Base-by-base conservation (phyloP, 2,797 vertebrate genomes). In the Dallia pectoralis region DNA sequence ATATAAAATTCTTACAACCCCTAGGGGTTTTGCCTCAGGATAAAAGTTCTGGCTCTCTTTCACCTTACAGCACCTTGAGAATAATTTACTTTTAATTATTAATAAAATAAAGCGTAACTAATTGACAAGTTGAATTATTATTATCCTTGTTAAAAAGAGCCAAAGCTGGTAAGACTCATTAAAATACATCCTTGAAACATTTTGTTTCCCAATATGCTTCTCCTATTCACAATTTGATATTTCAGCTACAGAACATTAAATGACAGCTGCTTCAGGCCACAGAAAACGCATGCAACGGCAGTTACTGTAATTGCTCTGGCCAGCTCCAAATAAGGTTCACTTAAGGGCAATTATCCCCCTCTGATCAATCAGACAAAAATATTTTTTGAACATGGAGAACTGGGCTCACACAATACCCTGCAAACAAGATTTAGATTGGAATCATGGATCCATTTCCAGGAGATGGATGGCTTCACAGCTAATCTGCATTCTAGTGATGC, bases 331-430 rank as follows among this genome's bases (percentile, higher is more conserved):
- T 89, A 86, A 91, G 89, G 89, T 92, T 92, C 90, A 90, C 88
- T 92, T 93, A 92, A 93, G 90, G 89, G 87, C 89, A 92, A 93
- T 93, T 93, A 92, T 92, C 86, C 86, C 85, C 85, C 88, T 90
- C 91, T 90, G 90, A 93, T 92, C 91, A 87, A 88, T 87, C 87
- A 85, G 85, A 89, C 91, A 89, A 92, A 91, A 87, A 91, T 87
- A 89, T 87, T 89, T 89, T 88, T 91, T 88, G 89, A 86, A 89
- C 91, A 90, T 80, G 76, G 88, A 89, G 89, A 89, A 91, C 85
- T 86, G 79, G 86, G 83, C 89, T 89, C 87, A 84, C 88, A 91
- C 88, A 93, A 91, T 91, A 87, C 85, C 91, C 89, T 85, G 86
- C 88, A 92, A 90, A 93, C 89, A 91, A 89, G 87, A 91, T 88